A percentile compares a stretch with the other conserved stretches of the same genome.
These are phyloP conservation scores for Pyrgilauda ruficollis DNA, from an alignment of 2,113 vertebrate species.

Conservation along the genomic window DNA sequence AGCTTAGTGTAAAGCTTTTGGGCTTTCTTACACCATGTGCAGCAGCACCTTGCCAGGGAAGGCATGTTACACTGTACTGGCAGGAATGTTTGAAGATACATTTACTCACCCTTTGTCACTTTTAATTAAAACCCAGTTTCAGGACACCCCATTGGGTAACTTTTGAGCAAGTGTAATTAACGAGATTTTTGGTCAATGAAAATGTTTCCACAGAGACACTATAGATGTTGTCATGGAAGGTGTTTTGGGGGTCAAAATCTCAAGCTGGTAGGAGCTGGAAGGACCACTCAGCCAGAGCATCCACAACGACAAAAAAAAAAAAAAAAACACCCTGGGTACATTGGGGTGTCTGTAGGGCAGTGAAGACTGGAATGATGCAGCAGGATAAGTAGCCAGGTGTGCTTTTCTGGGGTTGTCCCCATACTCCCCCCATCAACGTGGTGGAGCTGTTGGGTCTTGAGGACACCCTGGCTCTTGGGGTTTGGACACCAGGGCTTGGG, in stretches of 20 bases:
- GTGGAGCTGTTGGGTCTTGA: neutral
- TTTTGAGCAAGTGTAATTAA: neutral
- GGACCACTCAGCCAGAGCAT: neutral
- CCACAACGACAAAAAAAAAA: neutral
- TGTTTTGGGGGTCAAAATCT: neutral
- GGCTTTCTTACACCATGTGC: neutral
- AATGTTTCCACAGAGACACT: neutral
- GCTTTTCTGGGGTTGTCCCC: neutral
- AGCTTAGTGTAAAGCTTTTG: neutral
- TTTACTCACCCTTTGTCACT: neutral
- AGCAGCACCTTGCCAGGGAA: neutral
- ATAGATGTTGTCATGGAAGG: accelerated
- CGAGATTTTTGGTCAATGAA: neutral
- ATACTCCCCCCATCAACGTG: accelerated
- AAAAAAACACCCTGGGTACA: neutral
- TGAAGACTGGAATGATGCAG: accelerated
- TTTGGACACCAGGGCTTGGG: neutral
- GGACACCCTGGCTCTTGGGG: neutral
- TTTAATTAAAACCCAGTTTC: neutral
- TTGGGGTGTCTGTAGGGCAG: neutral
- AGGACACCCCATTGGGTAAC: neutral
- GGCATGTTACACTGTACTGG: neutral
- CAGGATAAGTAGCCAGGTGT: neutral
- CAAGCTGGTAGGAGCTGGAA: neutral
- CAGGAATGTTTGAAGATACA: neutral